Evolutionary conservation across 2,797 vertebrate genomes (phyloP).

Genomic region (Acanthornis magna): DNA sequence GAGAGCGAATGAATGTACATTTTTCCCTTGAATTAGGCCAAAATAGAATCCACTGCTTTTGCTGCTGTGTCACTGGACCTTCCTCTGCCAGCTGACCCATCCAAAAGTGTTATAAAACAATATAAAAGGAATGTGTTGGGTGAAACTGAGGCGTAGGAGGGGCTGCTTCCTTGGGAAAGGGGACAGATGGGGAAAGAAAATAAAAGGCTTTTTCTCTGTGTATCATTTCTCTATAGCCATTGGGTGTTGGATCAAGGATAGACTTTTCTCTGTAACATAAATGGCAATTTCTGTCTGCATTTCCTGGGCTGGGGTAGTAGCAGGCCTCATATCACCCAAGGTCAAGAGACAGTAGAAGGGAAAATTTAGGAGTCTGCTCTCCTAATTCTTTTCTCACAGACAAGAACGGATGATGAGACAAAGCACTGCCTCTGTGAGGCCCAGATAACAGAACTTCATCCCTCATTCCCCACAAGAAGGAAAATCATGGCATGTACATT

Average conservation of each 20-base stretch:
- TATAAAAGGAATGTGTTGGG: background rate
- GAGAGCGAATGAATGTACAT: background rate
- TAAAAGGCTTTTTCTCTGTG: background rate
- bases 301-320: background rate
- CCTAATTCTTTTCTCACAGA: background rate
- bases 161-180: background rate
- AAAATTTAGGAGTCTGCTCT: background rate
- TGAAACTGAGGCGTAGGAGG: background rate
- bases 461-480: background rate
- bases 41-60: background rate
- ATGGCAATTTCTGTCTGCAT: background rate
- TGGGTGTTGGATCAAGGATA: background rate
- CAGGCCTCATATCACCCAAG: background rate
- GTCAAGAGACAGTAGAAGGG: background rate
- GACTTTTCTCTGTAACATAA: background rate
- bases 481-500: background rate
- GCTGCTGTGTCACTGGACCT: background rate
- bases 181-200: too few relatives aligned
- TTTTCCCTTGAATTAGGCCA: background rate
- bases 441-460: background rate
- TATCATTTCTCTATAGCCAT: background rate
- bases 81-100: background rate
- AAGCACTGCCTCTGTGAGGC: background rate
- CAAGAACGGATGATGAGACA: background rate
- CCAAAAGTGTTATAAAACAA: background rate